phyloP scores from a whole-genome alignment of 1,140 invertebrate species.

The Macrotrachela quadricornifera region DNA sequence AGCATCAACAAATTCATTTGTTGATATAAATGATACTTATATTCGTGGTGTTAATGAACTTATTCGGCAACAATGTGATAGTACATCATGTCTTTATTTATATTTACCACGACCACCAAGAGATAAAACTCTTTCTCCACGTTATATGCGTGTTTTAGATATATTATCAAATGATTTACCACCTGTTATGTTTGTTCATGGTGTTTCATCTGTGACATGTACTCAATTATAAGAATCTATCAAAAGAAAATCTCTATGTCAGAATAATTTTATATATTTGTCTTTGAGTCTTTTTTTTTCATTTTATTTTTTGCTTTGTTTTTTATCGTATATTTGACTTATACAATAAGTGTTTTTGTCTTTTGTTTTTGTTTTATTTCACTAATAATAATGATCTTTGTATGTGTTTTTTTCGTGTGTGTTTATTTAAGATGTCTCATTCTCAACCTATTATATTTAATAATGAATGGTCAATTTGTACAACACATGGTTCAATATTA shows the following conservation, averaged over 20 bases:
- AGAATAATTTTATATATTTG: too few species aligned
- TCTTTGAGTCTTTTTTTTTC: too few species aligned
- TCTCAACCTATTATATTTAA: too few species aligned
- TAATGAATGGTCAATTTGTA: too few species aligned
- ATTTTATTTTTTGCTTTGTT: too few species aligned
- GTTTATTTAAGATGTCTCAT: too few species aligned
- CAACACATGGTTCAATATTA: constrained; percentile 49
- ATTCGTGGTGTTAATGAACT: background rate
- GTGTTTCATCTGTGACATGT: constrained; percentile 7
- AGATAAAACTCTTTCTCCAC: background rate
- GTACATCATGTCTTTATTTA: background rate
- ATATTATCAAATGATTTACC: background rate
- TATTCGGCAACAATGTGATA: constrained; percentile 5
- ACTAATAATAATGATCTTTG: too few species aligned
- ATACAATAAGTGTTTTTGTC: too few species aligned
- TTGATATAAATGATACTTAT: constrained; percentile 2
- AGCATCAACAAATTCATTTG: background rate
- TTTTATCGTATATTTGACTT: too few species aligned
- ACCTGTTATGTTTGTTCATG: constrained; percentile 6
- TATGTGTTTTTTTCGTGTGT: too few species aligned
- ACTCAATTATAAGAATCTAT: background rate
- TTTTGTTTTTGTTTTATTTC: too few species aligned
- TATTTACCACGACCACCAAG: constrained; percentile 6
- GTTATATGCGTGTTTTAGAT: constrained; percentile 1
- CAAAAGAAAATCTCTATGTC: too few species aligned